Percentiles rank a stretch among this genome's conserved stretches.
Conservation (phyloP, 2,797 vertebrate species). For the Percopsis omiscomaycus region DNA sequence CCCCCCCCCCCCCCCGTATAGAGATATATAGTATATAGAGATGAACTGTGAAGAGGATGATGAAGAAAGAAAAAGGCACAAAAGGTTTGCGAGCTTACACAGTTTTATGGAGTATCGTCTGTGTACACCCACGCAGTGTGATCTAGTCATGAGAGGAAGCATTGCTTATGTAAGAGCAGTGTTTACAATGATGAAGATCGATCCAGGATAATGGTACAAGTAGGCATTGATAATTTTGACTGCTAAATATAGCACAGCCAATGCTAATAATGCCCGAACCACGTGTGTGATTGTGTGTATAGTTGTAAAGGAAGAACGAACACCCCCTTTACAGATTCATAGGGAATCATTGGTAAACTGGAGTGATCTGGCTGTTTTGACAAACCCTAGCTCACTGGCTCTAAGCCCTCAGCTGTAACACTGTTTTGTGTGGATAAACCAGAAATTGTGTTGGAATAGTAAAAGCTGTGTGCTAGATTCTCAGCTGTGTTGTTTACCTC, state of each 20-base stretch:
- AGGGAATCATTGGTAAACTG: slow-evolving; percentile 37
- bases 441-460: slow-evolving; percentile 63
- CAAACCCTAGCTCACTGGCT: slow-evolving; percentile 19
- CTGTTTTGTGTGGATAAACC: slow-evolving; percentile 57
- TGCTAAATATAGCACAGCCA: slow-evolving; percentile 50
- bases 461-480: slow-evolving; percentile 69
- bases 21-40: too few relatives aligned
- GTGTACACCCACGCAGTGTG: slow-evolving; percentile 74
- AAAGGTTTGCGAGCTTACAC: slow-evolving; percentile 81
- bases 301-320: slow-evolving; percentile 49
- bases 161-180: slow-evolving; percentile 73
- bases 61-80: slow-evolving; percentile 56
- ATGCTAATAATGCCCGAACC: slow-evolving; percentile 50
- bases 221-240: slow-evolving; percentile 46
- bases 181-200: slow-evolving; percentile 63
- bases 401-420: slow-evolving; percentile 30
- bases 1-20: too few relatives aligned
- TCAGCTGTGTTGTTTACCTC: slow-evolving; percentile 69
- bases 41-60: slow-evolving; percentile 10
- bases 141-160: slow-evolving; percentile 74
- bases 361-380: slow-evolving; percentile 39
- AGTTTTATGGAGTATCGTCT: slow-evolving; percentile 70
- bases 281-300: slow-evolving; percentile 54
- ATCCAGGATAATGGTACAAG: slow-evolving; percentile 41
- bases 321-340: slow-evolving; percentile 37